Percentiles rank a stretch among this genome's conserved stretches.
Conservation (phyloP, 1,140 invertebrate genomes). For the Parasteatoda tepidariorum region DNA sequence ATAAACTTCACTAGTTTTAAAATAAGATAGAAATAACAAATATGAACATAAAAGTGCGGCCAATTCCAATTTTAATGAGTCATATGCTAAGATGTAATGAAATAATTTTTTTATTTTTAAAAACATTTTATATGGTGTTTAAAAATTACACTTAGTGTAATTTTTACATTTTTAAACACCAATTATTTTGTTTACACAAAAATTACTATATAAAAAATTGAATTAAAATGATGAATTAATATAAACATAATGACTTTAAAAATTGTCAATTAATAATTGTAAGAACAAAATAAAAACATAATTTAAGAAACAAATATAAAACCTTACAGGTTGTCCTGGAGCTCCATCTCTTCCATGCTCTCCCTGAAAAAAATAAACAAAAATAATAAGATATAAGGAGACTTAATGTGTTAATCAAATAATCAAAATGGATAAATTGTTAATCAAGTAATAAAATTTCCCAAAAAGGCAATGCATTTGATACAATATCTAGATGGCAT, state of each 20-base stretch:
- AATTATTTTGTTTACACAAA: not conserved
- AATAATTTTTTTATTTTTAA: too few relatives aligned
- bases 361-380: constrained; percentile 69
- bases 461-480: not conserved
- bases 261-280: not conserved
- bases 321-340: constrained; percentile 65
- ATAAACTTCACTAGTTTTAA: too few relatives aligned
- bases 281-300: not conserved
- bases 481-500: not conserved
- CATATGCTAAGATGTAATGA: too few relatives aligned
- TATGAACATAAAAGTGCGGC: too few relatives aligned
- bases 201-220: not conserved
- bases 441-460: not conserved
- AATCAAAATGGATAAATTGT: not conserved
- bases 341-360: constrained; percentile 72
- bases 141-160: not conserved
- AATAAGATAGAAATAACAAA: too few relatives aligned
- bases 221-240: not conserved
- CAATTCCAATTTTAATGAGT: too few relatives aligned
- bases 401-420: not conserved
- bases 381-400: not conserved
- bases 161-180: not conserved
- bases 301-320: constrained; percentile 22
- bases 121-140: not conserved
- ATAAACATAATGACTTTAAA: not conserved